A percentile compares a stretch with the other conserved stretches of the same genome.
These are phyloP conservation scores for Sebastes iracundus DNA, from an alignment of 2,797 vertebrate genomes.

Conservation along the genomic window DNA sequence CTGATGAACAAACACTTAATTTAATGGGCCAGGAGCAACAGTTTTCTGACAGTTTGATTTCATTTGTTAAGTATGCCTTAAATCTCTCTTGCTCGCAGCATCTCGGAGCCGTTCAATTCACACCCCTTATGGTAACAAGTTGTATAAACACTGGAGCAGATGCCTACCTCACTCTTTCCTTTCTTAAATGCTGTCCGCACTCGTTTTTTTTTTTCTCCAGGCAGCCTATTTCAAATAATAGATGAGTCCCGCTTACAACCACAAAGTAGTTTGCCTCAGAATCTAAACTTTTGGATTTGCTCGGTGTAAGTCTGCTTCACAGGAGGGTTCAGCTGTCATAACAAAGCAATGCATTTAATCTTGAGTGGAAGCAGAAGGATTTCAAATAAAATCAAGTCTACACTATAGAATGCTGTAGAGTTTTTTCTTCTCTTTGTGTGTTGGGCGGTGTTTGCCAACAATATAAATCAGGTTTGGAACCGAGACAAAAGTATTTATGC, in stretches of 20 bases:
- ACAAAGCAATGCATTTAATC: constrained; percentile 73
- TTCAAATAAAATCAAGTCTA: constrained; percentile 65
- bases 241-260: constrained; percentile 57
- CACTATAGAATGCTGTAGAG: constrained; percentile 31
- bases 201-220: constrained; percentile 31
- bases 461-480: constrained; percentile 51
- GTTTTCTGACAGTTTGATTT: constrained; percentile 77
- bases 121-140: constrained; percentile 71
- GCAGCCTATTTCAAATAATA: constrained; percentile 72
- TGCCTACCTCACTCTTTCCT: constrained; percentile 58
- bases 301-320: constrained; percentile 61
- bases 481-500: constrained; percentile 45
- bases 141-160: constrained; percentile 72
- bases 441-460: constrained; percentile 51
- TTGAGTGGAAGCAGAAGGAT: constrained; percentile 68
- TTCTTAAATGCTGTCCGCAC: constrained; percentile 54
- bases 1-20: constrained; percentile 71
- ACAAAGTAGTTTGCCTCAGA: constrained; percentile 52
- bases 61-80: constrained; percentile 72
- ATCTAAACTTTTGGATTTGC: constrained; percentile 67
- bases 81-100: constrained; percentile 65
- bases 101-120: constrained; percentile 55
- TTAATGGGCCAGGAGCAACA: constrained; percentile 58
- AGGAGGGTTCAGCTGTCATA: constrained; percentile 76
- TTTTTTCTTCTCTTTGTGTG: constrained; percentile 16